A percentile compares a stretch with the other conserved stretches of the same genome.
Conservation (phyloP, 2,797 vertebrate genomes). For the Saxicola maurus region DNA sequence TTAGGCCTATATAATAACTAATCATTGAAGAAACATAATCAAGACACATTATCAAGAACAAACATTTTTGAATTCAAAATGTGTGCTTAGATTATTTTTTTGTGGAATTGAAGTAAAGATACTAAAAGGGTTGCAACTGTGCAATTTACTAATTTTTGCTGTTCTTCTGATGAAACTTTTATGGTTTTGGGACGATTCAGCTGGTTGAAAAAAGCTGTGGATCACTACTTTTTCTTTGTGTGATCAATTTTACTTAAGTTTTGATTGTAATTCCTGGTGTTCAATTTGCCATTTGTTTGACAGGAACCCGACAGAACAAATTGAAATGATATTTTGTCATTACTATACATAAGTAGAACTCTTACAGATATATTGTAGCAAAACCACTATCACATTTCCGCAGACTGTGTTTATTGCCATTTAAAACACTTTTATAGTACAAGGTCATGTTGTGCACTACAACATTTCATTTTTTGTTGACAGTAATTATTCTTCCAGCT, state of each 20-base stretch:
- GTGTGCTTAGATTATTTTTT: background rate
- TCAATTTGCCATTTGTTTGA: background rate
- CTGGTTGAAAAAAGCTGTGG: background rate
- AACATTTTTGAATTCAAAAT: background rate
- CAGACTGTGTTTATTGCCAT: constrained; percentile 14
- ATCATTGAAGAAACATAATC: background rate
- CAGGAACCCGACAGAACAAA: background rate
- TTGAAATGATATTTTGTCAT: background rate
- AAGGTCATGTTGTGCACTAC: background rate
- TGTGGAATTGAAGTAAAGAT: background rate
- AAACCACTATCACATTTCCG: background rate
- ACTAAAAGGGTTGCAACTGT: background rate
- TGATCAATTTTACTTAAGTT: background rate
- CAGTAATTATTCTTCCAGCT: background rate
- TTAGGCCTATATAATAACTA: background rate
- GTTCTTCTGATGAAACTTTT: background rate
- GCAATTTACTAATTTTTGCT: background rate
- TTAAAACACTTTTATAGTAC: background rate
- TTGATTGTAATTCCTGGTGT: background rate
- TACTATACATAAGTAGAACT: background rate
- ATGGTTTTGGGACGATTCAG: background rate
- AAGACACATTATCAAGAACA: background rate
- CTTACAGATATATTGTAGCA: background rate
- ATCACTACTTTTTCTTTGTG: background rate
- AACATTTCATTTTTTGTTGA: background rate